Evolutionary conservation across 2,113 vertebrate species (phyloP), one percentile per base, ranked within the genome.

Genomic region (Etheostoma spectabile): DNA sequence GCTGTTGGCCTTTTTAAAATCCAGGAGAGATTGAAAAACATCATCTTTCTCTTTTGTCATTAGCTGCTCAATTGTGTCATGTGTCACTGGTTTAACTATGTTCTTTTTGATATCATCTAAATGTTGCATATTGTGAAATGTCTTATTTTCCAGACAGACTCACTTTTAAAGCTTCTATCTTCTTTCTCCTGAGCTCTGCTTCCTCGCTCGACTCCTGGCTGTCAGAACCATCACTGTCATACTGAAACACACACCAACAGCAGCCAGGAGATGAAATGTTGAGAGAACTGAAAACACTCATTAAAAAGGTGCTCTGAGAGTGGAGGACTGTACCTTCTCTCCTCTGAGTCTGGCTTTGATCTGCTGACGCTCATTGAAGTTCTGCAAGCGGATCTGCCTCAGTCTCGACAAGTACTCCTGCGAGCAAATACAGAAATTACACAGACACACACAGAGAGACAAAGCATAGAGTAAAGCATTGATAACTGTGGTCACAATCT

Each of bases 321-420:
- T 6, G 45, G 22, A 60, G 48, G 59, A 51, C 55, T 12, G 46
- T 93, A 96, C 98, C 96, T 97, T 98, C 88, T 97, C 97, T 92
- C 98, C 98, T 94, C 96, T 93, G 90, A 99, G 96, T 76, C 96
- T 96, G 24, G 98, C 98, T 97, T 96, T 98, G 82, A 99, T 97
- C 93, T 99, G 96, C 78, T 98, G 98, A 52, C 98, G 96, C 86
- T 99, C 98, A 73, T 99, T 99, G 77, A 99, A 99, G 94, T 99
- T 99, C 87, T 99, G 98, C 86, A 99, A 91, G 66, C 98, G 95
- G 90, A 99, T 99, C 91, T 99, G 98, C 73, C 96, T 95, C 82
- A 99, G 91, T 83, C 97, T 96, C 53, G 97, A 94, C 93, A 99
- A 92, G 88, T 99, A 99, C 80, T 98, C 97, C 98, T 99, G 78